These are phyloP conservation scores for Hypena proboscidalis DNA, from an alignment of 2,888 invertebrate genomes.

Conservation along the genomic window DNA sequence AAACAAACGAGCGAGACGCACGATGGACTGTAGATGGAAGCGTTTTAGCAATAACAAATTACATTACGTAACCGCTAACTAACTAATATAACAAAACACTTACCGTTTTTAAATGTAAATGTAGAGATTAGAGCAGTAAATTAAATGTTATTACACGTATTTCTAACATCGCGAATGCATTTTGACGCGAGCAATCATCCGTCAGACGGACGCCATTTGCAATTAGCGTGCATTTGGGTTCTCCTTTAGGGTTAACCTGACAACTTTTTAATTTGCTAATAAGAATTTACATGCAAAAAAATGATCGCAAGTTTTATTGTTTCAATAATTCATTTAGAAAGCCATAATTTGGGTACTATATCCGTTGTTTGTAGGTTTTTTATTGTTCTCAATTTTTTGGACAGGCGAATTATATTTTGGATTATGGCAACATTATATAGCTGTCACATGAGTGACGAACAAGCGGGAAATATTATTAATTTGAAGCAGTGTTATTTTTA, in stretches of 20 bases:
- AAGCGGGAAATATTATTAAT: conserved; percentile 6
- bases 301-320: too few relatives aligned
- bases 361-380: background rate
- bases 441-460: conserved; percentile 14
- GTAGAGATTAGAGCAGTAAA: conserved; percentile 39
- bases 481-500: background rate
- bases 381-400: background rate
- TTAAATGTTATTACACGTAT: conserved; percentile 50
- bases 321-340: background rate
- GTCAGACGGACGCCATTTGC: conserved; percentile 79
- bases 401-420: background rate
- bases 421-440: conserved; percentile 7
- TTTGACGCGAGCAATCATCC: conserved; percentile 67
- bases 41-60: conserved; percentile 62
- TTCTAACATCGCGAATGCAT: conserved; percentile 67
- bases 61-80: conserved; percentile 58
- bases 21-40: conserved; percentile 51
- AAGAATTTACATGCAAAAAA: background rate
- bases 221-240: conserved; percentile 47
- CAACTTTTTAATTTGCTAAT: background rate
- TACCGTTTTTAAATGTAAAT: conserved; percentile 48
- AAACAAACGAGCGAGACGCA: conserved; percentile 78
- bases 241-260: conserved; percentile 21
- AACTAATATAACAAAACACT: conserved; percentile 39
- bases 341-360: too few relatives aligned